These are phyloP conservation scores for Leucosticte australis DNA, from an alignment of 2,113 vertebrate species.

Conservation along the genomic window DNA sequence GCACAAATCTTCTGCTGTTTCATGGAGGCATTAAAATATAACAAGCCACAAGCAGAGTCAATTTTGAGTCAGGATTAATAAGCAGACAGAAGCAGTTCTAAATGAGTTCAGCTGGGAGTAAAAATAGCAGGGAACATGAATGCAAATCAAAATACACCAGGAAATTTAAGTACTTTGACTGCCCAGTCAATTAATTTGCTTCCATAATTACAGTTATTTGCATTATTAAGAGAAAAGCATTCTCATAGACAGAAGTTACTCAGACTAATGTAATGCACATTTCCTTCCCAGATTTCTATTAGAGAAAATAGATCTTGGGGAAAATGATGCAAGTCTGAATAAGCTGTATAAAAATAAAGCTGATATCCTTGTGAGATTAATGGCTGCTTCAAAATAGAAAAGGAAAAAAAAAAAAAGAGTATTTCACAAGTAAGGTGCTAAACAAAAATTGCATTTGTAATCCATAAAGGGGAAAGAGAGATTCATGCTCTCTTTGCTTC, in stretches of 20 bases:
- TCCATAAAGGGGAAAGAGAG: background rate
- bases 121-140: constrained; percentile 51
- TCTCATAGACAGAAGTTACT: constrained; percentile 9
- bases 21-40: background rate
- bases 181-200: constrained; percentile 54
- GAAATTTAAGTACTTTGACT: constrained; percentile 27
- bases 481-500: background rate
- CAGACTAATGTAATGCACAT: constrained; percentile 1
- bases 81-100: background rate
- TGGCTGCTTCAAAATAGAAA: background rate
- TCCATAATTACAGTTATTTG: constrained; percentile 37
- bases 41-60: background rate
- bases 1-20: background rate
- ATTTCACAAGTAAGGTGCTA: background rate
- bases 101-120: constrained; percentile 9
- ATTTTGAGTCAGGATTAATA: constrained; percentile 17
- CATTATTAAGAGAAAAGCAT: constrained; percentile 33
- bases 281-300: constrained; percentile 44
- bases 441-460: background rate
- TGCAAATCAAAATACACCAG: constrained; percentile 29
- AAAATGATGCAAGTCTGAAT: constrained; percentile 27
- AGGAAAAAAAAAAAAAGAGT: background rate
- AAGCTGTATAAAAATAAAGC: constrained; percentile 24
- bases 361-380: background rate
- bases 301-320: constrained; percentile 6